Conservation (phyloP, 2,113 vertebrate genomes). For the Melanerpes formicivorus region DNA sequence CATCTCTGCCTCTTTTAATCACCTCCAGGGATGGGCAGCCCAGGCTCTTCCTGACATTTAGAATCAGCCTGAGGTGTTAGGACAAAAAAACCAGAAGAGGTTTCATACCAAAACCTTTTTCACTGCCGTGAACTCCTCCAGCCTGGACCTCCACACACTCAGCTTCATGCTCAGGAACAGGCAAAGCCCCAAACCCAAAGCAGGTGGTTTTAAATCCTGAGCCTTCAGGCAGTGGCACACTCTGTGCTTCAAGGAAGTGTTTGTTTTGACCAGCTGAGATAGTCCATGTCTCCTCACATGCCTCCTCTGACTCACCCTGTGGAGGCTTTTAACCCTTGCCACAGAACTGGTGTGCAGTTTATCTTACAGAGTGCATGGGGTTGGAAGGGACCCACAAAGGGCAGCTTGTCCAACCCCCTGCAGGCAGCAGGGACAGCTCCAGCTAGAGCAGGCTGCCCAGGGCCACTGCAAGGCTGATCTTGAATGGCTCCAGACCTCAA, state of each 20-base stretch:
- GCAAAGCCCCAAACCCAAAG: no score
- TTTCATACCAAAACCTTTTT: not conserved
- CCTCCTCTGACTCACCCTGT: not conserved
- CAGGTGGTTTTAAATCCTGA: not conserved
- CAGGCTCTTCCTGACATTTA: not conserved
- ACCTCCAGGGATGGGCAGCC: not conserved
- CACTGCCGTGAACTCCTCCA: fast-evolving
- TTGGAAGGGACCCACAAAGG: no score
- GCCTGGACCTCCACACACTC: not conserved
- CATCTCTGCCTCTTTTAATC: no score
- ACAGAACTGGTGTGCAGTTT: not conserved
- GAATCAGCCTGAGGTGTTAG: not conserved
- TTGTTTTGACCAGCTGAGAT: not conserved
- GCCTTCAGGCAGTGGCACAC: not conserved
- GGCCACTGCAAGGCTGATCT: no score
- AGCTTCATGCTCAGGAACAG: not conserved
- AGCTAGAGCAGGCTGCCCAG: no score
- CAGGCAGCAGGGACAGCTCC: no score
- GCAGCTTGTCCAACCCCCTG: no score
- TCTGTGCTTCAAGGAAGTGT: not conserved
- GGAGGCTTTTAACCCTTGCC: not conserved
- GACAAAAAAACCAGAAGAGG: no score
- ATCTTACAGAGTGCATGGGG: no score
- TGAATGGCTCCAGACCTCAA: no score
- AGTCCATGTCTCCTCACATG: not conserved